Evolutionary conservation across 2,888 invertebrate genomes (phyloP).

Genomic region (Dermolepida albohirtum): DNA sequence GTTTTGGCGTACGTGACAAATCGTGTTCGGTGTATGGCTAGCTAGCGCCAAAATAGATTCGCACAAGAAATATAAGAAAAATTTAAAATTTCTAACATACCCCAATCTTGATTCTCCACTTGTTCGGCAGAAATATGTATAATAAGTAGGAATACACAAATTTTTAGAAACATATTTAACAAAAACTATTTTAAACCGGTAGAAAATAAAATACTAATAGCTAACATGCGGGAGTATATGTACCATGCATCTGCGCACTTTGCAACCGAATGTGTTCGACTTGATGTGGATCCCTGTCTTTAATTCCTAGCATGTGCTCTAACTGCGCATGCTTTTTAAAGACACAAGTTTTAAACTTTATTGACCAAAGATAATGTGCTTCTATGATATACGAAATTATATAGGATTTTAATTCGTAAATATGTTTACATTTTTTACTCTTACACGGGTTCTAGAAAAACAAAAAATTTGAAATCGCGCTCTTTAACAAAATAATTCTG

Average conservation of each 20-base stretch:
- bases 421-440: not conserved
- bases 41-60: conserved; percentile 53
- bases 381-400: not conserved
- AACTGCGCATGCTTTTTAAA: conserved; percentile 15
- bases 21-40: conserved; percentile 50
- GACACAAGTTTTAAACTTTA: not conserved
- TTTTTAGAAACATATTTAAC: conserved; percentile 25
- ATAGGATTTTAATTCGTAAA: not conserved
- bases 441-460: too few species aligned
- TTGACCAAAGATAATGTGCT: not conserved
- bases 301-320: conserved; percentile 23
- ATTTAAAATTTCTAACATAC: conserved; percentile 55
- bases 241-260: conserved; percentile 39
- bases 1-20: conserved; percentile 53
- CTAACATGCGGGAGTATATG: conserved; percentile 15
- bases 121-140: conserved; percentile 20
- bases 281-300: conserved; percentile 28
- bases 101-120: conserved; percentile 55
- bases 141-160: conserved; percentile 32
- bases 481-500: not conserved
- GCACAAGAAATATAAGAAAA: conserved; percentile 46
- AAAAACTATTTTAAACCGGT: conserved; percentile 19
- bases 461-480: conserved; percentile 16
- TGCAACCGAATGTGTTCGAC: conserved; percentile 23
- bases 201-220: conserved; percentile 30